Percentiles rank a stretch among this genome's conserved stretches.
Evolutionary conservation across 2,113 vertebrate species (phyloP).

Genomic region (Cryptomyrus ogoouensis): DNA sequence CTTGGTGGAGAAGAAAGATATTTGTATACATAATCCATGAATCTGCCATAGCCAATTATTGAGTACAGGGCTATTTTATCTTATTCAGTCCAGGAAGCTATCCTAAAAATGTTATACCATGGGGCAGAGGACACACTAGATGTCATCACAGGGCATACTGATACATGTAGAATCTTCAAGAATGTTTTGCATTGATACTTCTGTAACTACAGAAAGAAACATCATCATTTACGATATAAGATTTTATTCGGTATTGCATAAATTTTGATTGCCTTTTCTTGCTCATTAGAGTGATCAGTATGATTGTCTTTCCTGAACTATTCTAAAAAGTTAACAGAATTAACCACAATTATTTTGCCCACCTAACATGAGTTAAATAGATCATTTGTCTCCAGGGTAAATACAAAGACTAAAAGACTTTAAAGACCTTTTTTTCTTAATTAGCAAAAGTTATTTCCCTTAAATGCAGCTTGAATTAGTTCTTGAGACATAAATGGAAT

Average conservation of each 20-base stretch:
- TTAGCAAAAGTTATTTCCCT: conserved; percentile 56
- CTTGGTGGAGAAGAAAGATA: neutral
- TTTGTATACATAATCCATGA: neutral
- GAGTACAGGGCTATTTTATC: neutral
- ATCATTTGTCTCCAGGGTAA: neutral
- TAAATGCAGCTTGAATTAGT: conserved; percentile 55
- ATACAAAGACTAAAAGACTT: neutral
- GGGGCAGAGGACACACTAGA: neutral
- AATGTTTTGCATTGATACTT: neutral
- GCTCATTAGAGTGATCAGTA: neutral
- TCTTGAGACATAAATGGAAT: conserved; percentile 37
- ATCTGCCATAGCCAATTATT: neutral
- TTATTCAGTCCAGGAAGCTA: neutral
- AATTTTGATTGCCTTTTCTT: neutral
- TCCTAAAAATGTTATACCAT: neutral
- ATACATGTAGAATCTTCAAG: neutral
- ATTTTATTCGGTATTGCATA: neutral
- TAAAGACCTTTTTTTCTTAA: conserved; percentile 47
- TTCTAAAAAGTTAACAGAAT: neutral
- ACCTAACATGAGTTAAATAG: neutral
- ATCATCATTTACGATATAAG: neutral
- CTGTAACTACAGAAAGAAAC: neutral
- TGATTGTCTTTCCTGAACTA: neutral
- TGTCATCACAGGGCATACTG: neutral
- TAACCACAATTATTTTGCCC: neutral